Base-by-base conservation (phyloP, 2,797 vertebrate species). In the Picus viridis region DNA sequence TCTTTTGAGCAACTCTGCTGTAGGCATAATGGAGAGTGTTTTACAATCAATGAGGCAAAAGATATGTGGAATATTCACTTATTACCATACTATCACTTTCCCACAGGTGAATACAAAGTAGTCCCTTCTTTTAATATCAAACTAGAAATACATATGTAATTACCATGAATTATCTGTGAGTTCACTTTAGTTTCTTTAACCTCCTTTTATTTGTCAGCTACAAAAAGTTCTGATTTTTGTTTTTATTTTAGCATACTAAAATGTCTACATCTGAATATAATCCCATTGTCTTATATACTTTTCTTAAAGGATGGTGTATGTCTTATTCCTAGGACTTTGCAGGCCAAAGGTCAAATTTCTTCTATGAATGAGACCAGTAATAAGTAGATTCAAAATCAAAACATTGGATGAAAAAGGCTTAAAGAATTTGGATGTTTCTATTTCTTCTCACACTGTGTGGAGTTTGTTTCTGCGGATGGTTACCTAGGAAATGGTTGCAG, bases 401-500 rank as follows among this genome's bases (percentile, higher is more conserved):
- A 72, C 7, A 17, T 26, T 41, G 10, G 6, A 83, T 34, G 29
- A 86, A 23, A 67, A 86, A 76, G 16, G 7, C n/a, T 45, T 39
- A 76, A 53, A 80, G 7, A 19, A 1, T 36, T 47, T n/a, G 7
- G 10, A 64, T 53, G 12, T 36, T 79, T 83, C 71, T 2, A 63
- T 65, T 77, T 82, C 56, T 91, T 80, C 41, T 71, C 39, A 34
- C 6, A 45, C 57, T 39, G 6, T 24, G 61, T 65, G 24, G 30
- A 69, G 12, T 80, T 80, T 86, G 80, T 80, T 86, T 86, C 57
- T 83, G 70, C 73, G 47, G 41, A 43, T 70, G 34, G 82, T 91
- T 93, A 83, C 78, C 53, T 80, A 91, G 77, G 91, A 83, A 89
- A 94, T 86, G n/a, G 8, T 18, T 86, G 82, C 65, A 76, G 53